These are phyloP conservation scores for Nymphalis io DNA, from an alignment of 1,140 invertebrate genomes.

Conservation along the genomic window DNA sequence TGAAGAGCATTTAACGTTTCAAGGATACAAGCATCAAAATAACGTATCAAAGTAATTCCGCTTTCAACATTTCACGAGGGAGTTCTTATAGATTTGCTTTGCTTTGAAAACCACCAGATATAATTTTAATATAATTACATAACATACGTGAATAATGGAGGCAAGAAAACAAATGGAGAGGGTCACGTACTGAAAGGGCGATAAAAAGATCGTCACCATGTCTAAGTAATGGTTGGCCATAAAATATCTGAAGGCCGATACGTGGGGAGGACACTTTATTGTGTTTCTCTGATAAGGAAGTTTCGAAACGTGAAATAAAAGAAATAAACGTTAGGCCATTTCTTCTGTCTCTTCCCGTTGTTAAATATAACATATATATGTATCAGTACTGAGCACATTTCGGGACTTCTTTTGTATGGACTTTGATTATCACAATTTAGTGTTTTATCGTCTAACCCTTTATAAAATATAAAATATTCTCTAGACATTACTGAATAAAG, in stretches of 20 bases:
- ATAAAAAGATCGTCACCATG: constrained; percentile 34
- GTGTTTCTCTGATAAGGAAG: constrained; percentile 15
- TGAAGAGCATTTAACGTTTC: too few species aligned
- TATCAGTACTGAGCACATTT: background rate
- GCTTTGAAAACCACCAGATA: background rate
- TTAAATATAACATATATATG: background rate
- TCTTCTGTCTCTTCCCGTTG: background rate
- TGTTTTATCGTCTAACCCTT: too few species aligned
- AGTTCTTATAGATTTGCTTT: background rate
- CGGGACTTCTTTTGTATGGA: background rate
- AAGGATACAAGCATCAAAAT: too few species aligned
- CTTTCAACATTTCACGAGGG: background rate
- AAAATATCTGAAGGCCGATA: constrained; percentile 26
- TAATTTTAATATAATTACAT: constrained; percentile 5
- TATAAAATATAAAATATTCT: too few species aligned
- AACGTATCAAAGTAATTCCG: too few species aligned
- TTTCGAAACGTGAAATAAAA: constrained; percentile 20
- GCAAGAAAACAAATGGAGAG: constrained; percentile 16
- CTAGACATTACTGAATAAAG: too few species aligned
- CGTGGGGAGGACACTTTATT: constrained; percentile 19
- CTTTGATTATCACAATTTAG: too few species aligned
- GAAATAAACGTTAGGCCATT: constrained; percentile 10
- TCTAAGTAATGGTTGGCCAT: constrained; percentile 26
- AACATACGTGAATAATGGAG: constrained; percentile 4
- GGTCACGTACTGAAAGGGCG: constrained; percentile 25